Base-by-base conservation (phyloP, 64 coral and sea anemone genomes). In the Montipora capricornis region DNA sequence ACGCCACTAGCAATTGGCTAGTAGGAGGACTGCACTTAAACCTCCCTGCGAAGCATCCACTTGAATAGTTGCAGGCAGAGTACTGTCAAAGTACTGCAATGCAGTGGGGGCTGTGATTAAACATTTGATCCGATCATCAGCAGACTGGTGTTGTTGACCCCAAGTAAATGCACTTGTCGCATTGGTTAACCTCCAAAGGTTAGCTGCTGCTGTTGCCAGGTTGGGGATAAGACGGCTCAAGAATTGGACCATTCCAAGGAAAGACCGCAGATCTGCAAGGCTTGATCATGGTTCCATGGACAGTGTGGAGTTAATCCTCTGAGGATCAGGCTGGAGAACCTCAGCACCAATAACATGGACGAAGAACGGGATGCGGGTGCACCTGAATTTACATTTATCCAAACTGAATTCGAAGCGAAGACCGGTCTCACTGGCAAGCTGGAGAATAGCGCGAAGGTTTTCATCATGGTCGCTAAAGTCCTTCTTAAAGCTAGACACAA, bases 181-280 rank as follows among this genome's bases (percentile, higher is more conserved):
- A 75, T 94, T 80, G 1, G 86, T 89, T 44, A 94, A 48, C 29
- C 88, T 76, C 86, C 86, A 89, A 29, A 94, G 77, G 26, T 17
- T 9, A 69, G 93, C 88, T 87, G 80, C 79, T 26, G 90, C 26
- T 14, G 79, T 83, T 77, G 93, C 66, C 24, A 95, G 67, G 47
- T 89, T 88, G 22, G 92, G 85, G 17, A 95, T 95, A 24, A 76
- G 83, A 20, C 79, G 77, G 49, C 80, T 66, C 51, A 95, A 53
- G 57, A 58, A 92, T 58, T 85, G 80, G 14, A 59, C 75, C 68
- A 80, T 68, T 53, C 53, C 53, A 57, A 57, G 6, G 11, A 57
- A 57, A 6, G 53, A 57, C 53, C 11, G 53, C 53, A 57, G 11
- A 11, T 57, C 53, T 11, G 6, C 6, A 4, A 3, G 53, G 53